Conservation (phyloP, 30 jellyfish, hydroid and myxozoan species). For the Kudoa iwatai region DNA sequence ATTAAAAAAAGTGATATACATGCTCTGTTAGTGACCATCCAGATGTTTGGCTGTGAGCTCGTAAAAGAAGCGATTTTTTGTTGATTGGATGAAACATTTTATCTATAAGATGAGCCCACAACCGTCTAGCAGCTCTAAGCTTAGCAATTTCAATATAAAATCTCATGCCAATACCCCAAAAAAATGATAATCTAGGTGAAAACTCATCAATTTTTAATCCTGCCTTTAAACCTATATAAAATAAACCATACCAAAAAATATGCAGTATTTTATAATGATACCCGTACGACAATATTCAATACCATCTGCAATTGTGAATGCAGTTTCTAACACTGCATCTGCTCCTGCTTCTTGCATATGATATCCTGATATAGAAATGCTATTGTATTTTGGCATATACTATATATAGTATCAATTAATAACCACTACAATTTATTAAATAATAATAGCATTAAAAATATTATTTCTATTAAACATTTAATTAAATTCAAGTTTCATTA, state of each 20-base stretch:
- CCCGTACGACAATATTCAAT: constrained; percentile 83
- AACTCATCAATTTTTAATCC: constrained; percentile 64
- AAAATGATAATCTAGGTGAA: constrained; percentile 94
- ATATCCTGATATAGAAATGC: constrained; percentile 85
- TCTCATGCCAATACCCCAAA: constrained; percentile 98
- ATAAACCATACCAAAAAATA: too few species aligned
- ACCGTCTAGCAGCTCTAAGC: constrained; percentile 68
- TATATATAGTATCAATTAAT: neutral
- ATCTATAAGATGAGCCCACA: constrained; percentile 54
- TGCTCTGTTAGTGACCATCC: constrained; percentile 97
- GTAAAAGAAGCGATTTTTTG: constrained; percentile 29
- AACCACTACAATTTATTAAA: constrained; percentile 34
- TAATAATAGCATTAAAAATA: constrained; percentile 70
- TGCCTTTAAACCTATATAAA: constrained; percentile 22
- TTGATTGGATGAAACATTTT: constrained; percentile 32
- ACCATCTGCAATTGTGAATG: constrained; percentile 94
- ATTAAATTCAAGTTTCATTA: too few species aligned
- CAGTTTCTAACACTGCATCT: constrained; percentile 65
- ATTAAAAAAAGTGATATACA: constrained; percentile 5
- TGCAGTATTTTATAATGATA: constrained; percentile 1
- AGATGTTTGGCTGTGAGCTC: constrained; percentile 91
- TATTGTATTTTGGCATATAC: constrained; percentile 92
- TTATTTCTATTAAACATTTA: too few species aligned
- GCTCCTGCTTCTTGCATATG: constrained; percentile 99
- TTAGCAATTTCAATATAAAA: constrained; percentile 90